Percentiles rank a stretch among this genome's conserved stretches.
phyloP scores from a whole-genome alignment of 2,797 vertebrate species.

The Apogon hyalosoma region DNA sequence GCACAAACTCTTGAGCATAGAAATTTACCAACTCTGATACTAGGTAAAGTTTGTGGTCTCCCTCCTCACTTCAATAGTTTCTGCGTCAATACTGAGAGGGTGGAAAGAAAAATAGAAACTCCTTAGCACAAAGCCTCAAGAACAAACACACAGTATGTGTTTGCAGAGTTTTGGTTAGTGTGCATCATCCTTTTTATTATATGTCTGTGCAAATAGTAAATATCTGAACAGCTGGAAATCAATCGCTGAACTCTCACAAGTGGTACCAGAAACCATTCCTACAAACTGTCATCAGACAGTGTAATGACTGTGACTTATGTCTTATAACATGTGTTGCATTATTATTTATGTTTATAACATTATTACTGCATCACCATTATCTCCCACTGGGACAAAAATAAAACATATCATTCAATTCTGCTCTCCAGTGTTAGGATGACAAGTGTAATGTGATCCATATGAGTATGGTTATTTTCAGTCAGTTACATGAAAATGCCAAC shows the following conservation, averaged over 20 bases:
- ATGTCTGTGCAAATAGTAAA: not conserved
- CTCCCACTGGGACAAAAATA: too few relatives aligned
- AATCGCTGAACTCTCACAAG: not conserved
- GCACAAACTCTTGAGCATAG: too few relatives aligned
- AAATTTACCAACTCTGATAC: too few relatives aligned
- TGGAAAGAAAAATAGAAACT: constrained; percentile 1
- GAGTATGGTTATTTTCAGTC: constrained; percentile 7
- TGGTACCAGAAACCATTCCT: not conserved
- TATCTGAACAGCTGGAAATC: not conserved
- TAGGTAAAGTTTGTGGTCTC: too few relatives aligned
- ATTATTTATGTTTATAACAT: too few relatives aligned
- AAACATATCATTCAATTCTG: too few relatives aligned
- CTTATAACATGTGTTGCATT: too few relatives aligned
- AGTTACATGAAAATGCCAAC: not conserved
- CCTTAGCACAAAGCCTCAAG: constrained; percentile 5
- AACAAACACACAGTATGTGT: not conserved
- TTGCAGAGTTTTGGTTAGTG: not conserved
- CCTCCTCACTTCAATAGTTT: not conserved
- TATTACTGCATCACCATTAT: too few relatives aligned
- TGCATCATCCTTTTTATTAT: not conserved
- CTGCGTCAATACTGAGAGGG: constrained; percentile 1
- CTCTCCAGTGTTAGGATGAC: not conserved
- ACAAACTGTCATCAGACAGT: too few relatives aligned
- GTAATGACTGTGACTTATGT: too few relatives aligned
- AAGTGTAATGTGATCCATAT: constrained; percentile 1